Conservation (phyloP, 2,888 invertebrate genomes). For the Petrolisthes cinctipes region DNA sequence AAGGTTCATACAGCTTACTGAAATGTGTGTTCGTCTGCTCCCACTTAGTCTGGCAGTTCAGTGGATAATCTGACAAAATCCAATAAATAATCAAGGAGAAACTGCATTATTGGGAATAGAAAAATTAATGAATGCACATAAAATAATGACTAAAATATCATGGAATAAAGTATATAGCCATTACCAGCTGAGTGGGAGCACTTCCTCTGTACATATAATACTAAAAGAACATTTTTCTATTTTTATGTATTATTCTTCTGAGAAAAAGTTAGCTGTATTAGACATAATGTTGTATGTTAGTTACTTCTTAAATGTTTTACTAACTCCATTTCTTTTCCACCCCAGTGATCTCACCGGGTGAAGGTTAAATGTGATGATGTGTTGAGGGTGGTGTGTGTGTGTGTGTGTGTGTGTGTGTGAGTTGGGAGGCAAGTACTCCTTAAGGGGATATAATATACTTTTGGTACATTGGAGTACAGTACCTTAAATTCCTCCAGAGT, state of each 20-base stretch:
- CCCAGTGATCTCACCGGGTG: slow-evolving; percentile 25
- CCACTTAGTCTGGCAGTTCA: neutral
- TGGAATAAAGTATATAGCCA: neutral
- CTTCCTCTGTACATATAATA: slow-evolving; percentile 38
- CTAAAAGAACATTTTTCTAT: slow-evolving; percentile 57
- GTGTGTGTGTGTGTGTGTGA: no score
- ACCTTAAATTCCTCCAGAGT: no score
- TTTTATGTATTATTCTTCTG: slow-evolving; percentile 48
- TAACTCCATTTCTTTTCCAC: slow-evolving; percentile 20
- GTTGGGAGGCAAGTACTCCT: no score
- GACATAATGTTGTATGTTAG: slow-evolving; percentile 29
- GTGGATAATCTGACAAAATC: no score
- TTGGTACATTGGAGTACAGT: no score
- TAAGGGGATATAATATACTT: no score
- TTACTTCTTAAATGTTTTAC: slow-evolving; percentile 26
- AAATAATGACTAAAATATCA: neutral
- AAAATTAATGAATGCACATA: neutral
- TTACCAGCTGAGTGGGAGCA: slow-evolving; percentile 31
- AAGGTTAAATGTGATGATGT: slow-evolving; percentile 27
- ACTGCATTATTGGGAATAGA: neutral
- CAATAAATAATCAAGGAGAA: neutral
- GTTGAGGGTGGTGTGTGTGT: no score
- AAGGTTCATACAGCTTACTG: neutral
- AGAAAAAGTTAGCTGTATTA: slow-evolving; percentile 43
- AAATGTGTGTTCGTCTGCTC: slow-evolving; percentile 16